Conservation (phyloP, 2,888 invertebrate species). For the Encarsia formosa region DNA sequence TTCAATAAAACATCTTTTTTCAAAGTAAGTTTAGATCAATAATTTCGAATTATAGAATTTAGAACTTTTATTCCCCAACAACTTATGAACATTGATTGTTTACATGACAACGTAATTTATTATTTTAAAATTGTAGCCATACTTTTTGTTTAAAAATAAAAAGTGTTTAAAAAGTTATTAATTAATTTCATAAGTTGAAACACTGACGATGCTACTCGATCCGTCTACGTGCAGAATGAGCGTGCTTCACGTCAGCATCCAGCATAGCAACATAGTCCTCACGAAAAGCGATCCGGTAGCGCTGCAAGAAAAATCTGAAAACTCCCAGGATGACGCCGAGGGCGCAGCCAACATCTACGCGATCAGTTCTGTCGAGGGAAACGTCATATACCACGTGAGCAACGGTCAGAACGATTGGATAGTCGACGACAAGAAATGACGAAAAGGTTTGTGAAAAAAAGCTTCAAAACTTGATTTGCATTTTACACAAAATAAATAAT, state of each 20-base stretch:
- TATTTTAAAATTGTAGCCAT: no score
- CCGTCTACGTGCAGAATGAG: slow-evolving; percentile 78
- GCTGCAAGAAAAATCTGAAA: slow-evolving; percentile 42
- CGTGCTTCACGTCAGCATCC: slow-evolving; percentile 68
- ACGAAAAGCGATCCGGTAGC: slow-evolving; percentile 39
- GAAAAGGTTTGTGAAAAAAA: slow-evolving; percentile 15
- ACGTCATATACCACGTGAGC: slow-evolving; percentile 64
- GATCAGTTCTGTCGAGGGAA: slow-evolving; percentile 77
- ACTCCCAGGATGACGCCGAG: slow-evolving; percentile 42
- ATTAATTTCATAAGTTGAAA: no score
- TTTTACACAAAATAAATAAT: no score
- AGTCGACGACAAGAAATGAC: slow-evolving; percentile 36
- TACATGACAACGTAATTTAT: no score
- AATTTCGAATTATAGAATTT: no score
- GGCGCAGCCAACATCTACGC: slow-evolving; percentile 66
- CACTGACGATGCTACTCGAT: slow-evolving; percentile 70
- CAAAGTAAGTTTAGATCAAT: no score
- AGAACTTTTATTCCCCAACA: no score
- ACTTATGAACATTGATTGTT: no score
- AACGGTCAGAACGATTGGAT: slow-evolving; percentile 44
- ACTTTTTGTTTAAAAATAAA: no score
- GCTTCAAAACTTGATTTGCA: no score
- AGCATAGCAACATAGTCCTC: slow-evolving; percentile 52
- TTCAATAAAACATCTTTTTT: no score
- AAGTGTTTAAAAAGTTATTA: no score